Evolutionary conservation across 2,888 invertebrate species (phyloP).

Genomic region (Trachelus tabidus): DNA sequence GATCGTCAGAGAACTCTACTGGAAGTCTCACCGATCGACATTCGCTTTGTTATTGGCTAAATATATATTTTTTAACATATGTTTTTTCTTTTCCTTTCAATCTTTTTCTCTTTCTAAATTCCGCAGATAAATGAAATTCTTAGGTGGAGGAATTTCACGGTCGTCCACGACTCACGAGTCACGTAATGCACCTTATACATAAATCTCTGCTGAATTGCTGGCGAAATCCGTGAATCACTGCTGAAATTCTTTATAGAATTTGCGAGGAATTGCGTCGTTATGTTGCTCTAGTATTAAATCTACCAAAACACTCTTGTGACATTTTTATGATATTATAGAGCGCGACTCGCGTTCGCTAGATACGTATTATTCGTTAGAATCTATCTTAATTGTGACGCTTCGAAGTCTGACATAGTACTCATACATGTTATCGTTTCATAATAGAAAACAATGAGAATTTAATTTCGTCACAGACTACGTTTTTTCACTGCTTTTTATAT

Average conservation of each 20-base stretch:
- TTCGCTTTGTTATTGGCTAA: not conserved
- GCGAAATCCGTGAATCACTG: not conserved
- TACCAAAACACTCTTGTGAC: constrained; percentile 1
- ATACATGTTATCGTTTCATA: not conserved
- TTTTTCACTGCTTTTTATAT: not conserved
- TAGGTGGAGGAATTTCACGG: not conserved
- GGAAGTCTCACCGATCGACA: not conserved
- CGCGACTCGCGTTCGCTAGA: not conserved
- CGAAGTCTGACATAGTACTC: not conserved
- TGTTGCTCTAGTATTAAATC: not conserved
- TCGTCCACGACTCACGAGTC: not conserved
- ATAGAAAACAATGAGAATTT: not conserved
- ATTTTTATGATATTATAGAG: not conserved
- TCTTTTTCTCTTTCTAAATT: not conserved
- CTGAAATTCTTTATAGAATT: not conserved
- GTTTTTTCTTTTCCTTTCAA: not conserved
- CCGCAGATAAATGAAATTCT: not conserved
- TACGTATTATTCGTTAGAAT: not conserved
- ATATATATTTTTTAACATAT: not conserved
- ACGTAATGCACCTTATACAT: not conserved
- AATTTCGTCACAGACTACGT: not conserved
- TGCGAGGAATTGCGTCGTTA: not conserved
- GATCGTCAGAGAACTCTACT: not conserved
- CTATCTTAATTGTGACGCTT: constrained; percentile 1
- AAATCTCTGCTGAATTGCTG: not conserved